These are phyloP conservation scores for Corythornis vintsioides DNA, from an alignment of 2,113 vertebrate species.

Conservation along the genomic window DNA sequence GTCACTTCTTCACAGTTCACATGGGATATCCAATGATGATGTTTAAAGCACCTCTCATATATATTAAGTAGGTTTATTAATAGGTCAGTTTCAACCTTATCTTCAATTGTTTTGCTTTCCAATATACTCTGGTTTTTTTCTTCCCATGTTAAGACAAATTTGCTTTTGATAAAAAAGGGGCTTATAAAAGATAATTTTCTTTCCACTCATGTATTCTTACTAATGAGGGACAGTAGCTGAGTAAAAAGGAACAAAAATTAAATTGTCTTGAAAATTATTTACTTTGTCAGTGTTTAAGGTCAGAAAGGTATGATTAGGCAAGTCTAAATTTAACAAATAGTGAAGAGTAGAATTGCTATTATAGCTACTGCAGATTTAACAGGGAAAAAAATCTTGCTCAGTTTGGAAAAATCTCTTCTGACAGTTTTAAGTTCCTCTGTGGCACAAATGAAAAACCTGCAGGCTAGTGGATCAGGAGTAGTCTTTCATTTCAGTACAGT, in stretches of 20 bases:
- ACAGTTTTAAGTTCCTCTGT: conserved; percentile 24
- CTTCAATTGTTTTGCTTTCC: background rate
- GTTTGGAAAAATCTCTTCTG: conserved; percentile 31
- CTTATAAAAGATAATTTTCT: background rate
- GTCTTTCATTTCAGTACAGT: background rate
- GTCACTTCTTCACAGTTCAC: background rate
- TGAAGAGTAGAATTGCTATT: background rate
- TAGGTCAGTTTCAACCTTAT: background rate
- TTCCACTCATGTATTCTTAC: background rate
- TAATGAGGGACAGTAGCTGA: background rate
- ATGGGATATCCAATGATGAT: background rate
- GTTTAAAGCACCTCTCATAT: background rate
- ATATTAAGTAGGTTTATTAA: background rate
- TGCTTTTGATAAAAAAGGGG: background rate
- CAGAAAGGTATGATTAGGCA: background rate
- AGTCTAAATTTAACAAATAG: background rate
- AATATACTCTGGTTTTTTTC: background rate
- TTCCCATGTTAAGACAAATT: background rate
- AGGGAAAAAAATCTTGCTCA: background rate
- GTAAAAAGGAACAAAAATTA: background rate
- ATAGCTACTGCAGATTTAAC: background rate
- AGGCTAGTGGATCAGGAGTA: background rate
- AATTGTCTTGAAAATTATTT: background rate
- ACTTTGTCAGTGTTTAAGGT: background rate
- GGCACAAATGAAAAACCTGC: conserved; percentile 1